Evolutionary conservation across 2,113 vertebrate genomes (phyloP).

Genomic region (Embiotoca jacksoni): DNA sequence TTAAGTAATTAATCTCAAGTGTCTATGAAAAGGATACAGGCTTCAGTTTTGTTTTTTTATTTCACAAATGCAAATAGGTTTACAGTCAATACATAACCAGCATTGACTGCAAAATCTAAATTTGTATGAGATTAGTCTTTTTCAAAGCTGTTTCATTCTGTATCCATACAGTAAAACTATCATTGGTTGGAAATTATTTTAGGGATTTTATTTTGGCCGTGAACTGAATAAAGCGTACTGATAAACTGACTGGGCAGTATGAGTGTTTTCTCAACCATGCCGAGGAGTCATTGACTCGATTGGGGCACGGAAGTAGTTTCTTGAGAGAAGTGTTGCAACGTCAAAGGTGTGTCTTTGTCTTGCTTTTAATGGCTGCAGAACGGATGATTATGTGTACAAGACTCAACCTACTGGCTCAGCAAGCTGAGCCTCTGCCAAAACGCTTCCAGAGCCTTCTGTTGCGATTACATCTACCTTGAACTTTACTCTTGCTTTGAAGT

Average conservation of each 20-base stretch:
- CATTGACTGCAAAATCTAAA: background rate
- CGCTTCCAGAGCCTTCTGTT: constrained; percentile 19
- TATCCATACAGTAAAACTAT: constrained; percentile 17
- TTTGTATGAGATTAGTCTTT: background rate
- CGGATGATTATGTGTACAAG: constrained; percentile 43
- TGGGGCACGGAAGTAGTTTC: constrained; percentile 17
- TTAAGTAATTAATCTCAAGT: background rate
- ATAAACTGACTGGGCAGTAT: constrained; percentile 1
- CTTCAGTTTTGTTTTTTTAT: constrained; percentile 9
- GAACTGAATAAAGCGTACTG: constrained; percentile 33
- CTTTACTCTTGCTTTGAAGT: constrained; percentile 6
- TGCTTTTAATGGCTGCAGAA: constrained; percentile 50
- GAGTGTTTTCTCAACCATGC: background rate
- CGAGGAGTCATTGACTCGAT: background rate
- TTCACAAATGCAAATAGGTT: constrained; percentile 5
- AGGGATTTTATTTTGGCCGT: background rate
- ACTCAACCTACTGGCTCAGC: constrained; percentile 72
- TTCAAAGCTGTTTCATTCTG: constrained; percentile 4
- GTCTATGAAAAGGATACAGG: constrained; percentile 12
- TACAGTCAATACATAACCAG: background rate
- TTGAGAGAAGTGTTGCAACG: constrained; percentile 18
- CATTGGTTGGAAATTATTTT: constrained; percentile 14
- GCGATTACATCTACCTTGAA: constrained; percentile 17
- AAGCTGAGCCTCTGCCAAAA: constrained; percentile 57
- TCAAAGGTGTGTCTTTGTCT: constrained; percentile 54